A percentile compares a stretch with the other conserved stretches of the same genome.
phyloP scores from a whole-genome alignment of 2,888 invertebrate species.

The Siphlonurus alternatus region DNA sequence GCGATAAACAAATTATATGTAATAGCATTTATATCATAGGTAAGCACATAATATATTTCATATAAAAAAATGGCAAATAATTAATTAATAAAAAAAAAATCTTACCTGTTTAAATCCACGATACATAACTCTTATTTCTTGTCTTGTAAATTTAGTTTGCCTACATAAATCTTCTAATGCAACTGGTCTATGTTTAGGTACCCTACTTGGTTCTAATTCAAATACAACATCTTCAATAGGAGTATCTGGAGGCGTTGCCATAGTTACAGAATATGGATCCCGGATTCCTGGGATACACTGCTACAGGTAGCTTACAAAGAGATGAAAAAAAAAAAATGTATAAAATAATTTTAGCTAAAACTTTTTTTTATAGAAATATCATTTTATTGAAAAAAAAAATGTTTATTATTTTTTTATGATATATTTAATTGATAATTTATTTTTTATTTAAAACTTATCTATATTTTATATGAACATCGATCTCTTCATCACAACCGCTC shows the following conservation, averaged over 20 bases:
- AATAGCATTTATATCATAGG: too few species aligned
- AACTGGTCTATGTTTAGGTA: slow-evolving; percentile 68
- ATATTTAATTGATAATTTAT: background rate
- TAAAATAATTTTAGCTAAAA: background rate
- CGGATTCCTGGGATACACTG: too few species aligned
- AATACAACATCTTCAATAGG: slow-evolving; percentile 75
- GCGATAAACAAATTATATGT: too few species aligned
- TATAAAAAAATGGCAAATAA: too few species aligned
- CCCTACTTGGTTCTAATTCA: slow-evolving; percentile 62
- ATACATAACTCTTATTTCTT: slow-evolving; percentile 94
- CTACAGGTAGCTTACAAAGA: background rate
- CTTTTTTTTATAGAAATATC: background rate
- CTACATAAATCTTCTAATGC: slow-evolving; percentile 80
- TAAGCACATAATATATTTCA: too few species aligned
- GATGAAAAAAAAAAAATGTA: background rate
- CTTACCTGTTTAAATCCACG: slow-evolving; percentile 88
- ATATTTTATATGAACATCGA: too few species aligned
- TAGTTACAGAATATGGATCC: slow-evolving; percentile 26
- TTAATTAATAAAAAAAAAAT: too few species aligned
- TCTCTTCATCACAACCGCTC: too few species aligned
- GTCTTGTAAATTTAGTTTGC: slow-evolving; percentile 86
- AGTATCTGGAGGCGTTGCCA: slow-evolving; percentile 77
- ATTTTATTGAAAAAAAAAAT: background rate
- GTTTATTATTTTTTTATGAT: background rate
- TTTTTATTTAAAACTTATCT: too few species aligned